Conservation (phyloP, 2,797 vertebrate species). For the Sardinella longiceps region DNA sequence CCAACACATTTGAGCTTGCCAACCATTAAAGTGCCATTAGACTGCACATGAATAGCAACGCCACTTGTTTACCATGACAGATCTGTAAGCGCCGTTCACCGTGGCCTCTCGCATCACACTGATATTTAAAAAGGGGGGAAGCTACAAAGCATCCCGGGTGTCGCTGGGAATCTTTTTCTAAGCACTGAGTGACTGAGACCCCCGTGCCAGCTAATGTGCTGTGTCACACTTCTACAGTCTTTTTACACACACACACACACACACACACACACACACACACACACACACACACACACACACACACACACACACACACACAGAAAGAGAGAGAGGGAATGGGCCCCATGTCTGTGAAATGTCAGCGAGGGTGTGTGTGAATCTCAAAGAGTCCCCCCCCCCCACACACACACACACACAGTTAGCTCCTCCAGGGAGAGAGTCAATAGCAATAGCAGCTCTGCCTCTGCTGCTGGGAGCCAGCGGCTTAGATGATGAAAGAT, state of each 20-base stretch:
- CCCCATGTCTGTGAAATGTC: conserved; percentile 45
- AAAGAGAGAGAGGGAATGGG: too few species aligned
- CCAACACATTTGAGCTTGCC: conserved; percentile 69
- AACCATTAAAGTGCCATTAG: conserved; percentile 75
- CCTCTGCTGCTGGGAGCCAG: conserved; percentile 32
- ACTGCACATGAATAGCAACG: conserved; percentile 38
- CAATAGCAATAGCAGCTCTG: conserved; percentile 29
- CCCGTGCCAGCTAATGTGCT: conserved; percentile 32
- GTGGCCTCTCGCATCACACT: conserved; percentile 35
- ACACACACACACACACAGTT: too few species aligned
- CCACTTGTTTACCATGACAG: conserved; percentile 39
- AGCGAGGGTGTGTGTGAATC: conserved; percentile 28
- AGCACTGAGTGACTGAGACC: neutral
- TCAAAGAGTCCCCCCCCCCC: conserved; percentile 13
- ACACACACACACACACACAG: neutral
- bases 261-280: neutral
- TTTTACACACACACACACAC: neutral
- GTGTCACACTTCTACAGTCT: conserved; percentile 26
- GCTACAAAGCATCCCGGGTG: neutral
- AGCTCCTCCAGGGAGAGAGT: conserved; percentile 23
- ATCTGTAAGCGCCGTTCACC: conserved; percentile 40
- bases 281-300: neutral
- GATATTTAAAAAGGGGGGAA: conserved; percentile 26
- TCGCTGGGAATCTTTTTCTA: neutral
- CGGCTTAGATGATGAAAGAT: conserved; percentile 45